Evolutionary conservation across 2,888 invertebrate genomes (phyloP).

Genomic region (Malachius bipustulatus): DNA sequence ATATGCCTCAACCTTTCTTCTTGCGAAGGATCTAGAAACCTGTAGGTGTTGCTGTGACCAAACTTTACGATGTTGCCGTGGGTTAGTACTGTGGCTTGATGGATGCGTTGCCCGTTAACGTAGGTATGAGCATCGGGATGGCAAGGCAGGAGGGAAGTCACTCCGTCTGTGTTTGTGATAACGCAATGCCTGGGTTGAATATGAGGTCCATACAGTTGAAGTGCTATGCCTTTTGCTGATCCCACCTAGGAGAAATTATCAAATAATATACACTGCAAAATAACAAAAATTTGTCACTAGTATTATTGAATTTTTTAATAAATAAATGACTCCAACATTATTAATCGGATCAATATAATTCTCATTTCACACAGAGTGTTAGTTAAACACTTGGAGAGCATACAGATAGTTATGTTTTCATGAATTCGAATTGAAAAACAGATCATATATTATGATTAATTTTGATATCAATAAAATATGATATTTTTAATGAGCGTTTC

Average conservation of each 20-base stretch:
- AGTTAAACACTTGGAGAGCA: too few relatives aligned
- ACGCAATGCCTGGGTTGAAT: slow-evolving; percentile 93
- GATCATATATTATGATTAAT: too few relatives aligned
- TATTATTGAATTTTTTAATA: too few relatives aligned
- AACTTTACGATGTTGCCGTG: slow-evolving; percentile 78
- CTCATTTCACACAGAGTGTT: too few relatives aligned
- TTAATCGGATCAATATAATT: too few relatives aligned
- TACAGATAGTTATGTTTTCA: too few relatives aligned
- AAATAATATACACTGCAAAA: neutral
- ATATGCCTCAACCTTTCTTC: slow-evolving; percentile 69
- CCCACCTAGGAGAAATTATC: slow-evolving; percentile 43
- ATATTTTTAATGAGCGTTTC: too few relatives aligned
- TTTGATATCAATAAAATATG: too few relatives aligned
- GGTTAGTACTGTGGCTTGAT: slow-evolving; percentile 83
- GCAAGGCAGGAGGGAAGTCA: slow-evolving; percentile 87
- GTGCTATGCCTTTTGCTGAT: slow-evolving; percentile 63
- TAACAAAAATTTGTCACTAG: neutral
- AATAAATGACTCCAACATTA: too few relatives aligned
- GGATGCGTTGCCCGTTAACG: slow-evolving; percentile 85
- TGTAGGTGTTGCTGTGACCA: slow-evolving; percentile 74
- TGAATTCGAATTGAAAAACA: too few relatives aligned
- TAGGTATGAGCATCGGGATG: slow-evolving; percentile 89
- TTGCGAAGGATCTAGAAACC: slow-evolving; percentile 72
- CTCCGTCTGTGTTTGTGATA: slow-evolving; percentile 79
- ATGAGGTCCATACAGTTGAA: slow-evolving; percentile 79